Evolutionary conservation across 1,140 invertebrate genomes (phyloP).

Genomic region (Drosophila azteca): DNA sequence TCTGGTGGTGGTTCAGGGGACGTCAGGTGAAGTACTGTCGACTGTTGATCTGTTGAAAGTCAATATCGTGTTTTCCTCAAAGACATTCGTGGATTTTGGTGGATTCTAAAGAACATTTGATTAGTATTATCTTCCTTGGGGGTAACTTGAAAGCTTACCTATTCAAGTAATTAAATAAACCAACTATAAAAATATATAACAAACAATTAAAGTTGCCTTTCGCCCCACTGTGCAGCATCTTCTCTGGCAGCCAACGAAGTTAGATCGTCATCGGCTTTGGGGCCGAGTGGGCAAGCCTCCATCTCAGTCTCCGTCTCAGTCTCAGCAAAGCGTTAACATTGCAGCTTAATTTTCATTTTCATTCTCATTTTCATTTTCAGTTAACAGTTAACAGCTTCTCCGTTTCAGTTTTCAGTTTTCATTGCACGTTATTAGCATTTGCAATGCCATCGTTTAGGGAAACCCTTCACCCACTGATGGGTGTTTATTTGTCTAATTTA

Average conservation of each 20-base stretch:
- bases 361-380: constrained; percentile 57
- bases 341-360: constrained; percentile 66
- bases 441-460: constrained; percentile 71
- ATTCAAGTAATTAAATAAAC: no score
- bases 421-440: constrained; percentile 67
- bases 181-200: no score
- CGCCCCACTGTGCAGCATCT: constrained; percentile 34
- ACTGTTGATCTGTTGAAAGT: no score
- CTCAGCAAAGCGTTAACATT: constrained; percentile 71
- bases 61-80: no score
- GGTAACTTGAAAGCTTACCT: no score
- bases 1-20: no score
- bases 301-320: constrained; percentile 42
- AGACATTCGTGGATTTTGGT: no score
- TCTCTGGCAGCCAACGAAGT: constrained; percentile 31
- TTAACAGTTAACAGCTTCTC: constrained; percentile 52
- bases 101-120: no score
- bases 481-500: constrained; percentile 81
- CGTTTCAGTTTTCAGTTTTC: constrained; percentile 17
- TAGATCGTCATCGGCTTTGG: constrained; percentile 17
- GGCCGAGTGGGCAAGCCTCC: constrained; percentile 19
- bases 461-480: constrained; percentile 64
- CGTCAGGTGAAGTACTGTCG: no score
- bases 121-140: no score
- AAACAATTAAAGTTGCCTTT: not conserved